Evolutionary conservation across 2,888 invertebrate genomes (phyloP), one percentile per base, ranked within the genome.

Genomic region (Conchocele bisecta): DNA sequence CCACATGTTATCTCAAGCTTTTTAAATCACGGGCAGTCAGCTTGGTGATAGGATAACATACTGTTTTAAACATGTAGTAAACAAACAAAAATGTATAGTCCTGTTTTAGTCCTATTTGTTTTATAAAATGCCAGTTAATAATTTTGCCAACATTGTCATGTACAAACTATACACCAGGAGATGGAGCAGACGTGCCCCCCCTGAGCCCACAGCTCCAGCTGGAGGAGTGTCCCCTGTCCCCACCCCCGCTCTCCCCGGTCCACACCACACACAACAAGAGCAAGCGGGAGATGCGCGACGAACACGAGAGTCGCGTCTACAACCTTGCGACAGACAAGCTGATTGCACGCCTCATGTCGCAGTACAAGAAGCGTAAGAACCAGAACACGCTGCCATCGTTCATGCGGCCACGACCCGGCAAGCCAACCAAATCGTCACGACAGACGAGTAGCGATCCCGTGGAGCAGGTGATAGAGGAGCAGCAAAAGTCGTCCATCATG

Each of bases 401-500:
- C 68, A 75, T 83, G 50, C 75, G 82, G 57, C 68, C 80, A 53
- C 58, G 60, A n/a, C 82, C 79, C 42, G 69, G 70, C 53, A 68
- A 73, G 37, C 64, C 64, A 17, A 59, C 61, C 9, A 58, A 58
- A 24, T 65, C 57, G 46, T 70, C 67, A 50, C 73, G 71, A 51
- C 74, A 75, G 50, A 58, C 50, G 13, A 77, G 75, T 53, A 65
- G 57, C 33, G 88, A 88, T 61, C 79, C 81, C 5, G 83, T 86
- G 6, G 88, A 89, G 31, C 79, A 83, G 24, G 83, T 83, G 37
- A 89, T 97, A 61, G 96, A 96, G 85, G 95, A 95, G 83, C 96
- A 97, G 88, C 93, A 96, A 81, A 94, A 94, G 58, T 93, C 94
- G 51, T 96, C 96, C 85, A 95, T 96, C 72, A 94, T 95, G 77